phyloP scores from a whole-genome alignment of 2,888 invertebrate genomes.

The Meiosimyza decipiens region DNA sequence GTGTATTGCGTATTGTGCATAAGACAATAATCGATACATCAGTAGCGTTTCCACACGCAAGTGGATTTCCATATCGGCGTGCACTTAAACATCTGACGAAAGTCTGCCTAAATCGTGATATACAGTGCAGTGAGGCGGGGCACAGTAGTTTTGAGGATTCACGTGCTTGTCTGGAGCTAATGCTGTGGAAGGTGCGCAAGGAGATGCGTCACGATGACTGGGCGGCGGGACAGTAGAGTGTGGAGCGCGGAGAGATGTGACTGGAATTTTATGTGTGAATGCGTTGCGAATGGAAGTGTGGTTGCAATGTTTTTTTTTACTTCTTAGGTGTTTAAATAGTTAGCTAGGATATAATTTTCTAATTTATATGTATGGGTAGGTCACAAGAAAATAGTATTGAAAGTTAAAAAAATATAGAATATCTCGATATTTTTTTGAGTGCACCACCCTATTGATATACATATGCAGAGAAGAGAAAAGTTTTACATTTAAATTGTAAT shows the following conservation, averaged over 20 bases:
- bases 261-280: constrained; percentile 26
- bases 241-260: constrained; percentile 13
- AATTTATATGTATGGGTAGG: constrained; percentile 8
- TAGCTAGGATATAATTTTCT: constrained; percentile 23
- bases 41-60: constrained; percentile 85
- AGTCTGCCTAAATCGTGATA: constrained; percentile 79
- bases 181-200: constrained; percentile 77
- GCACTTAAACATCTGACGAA: constrained; percentile 84
- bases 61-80: constrained; percentile 84
- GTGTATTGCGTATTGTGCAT: constrained; percentile 87
- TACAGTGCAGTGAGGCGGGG: constrained; percentile 78
- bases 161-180: constrained; percentile 86
- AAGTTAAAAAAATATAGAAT: background rate
- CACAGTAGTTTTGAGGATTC: constrained; percentile 97
- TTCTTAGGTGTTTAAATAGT: background rate
- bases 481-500: constrained; percentile 22
- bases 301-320: constrained; percentile 13
- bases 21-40: constrained; percentile 89
- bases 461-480: background rate
- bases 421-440: background rate
- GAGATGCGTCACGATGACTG: constrained; percentile 39
- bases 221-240: constrained; percentile 24
- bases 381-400: background rate
- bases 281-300: constrained; percentile 6
- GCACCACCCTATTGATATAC: background rate